A percentile compares a stretch with the other conserved stretches of the same genome.
Conservation (phyloP, 2,113 vertebrate genomes). For the Picathartes gymnocephalus region DNA sequence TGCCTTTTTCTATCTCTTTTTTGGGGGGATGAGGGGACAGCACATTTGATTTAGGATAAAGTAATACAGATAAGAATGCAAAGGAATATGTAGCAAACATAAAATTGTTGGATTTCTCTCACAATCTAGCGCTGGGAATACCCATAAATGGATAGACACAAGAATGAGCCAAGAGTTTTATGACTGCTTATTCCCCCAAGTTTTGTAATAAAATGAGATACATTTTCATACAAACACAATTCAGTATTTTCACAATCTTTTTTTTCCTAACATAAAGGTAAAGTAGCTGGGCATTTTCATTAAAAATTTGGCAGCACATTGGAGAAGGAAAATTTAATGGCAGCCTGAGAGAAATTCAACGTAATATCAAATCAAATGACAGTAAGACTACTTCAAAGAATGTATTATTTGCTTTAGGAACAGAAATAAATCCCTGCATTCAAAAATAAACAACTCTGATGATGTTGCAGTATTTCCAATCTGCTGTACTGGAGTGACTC, state of each 20-base stretch:
- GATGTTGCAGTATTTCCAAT: background rate
- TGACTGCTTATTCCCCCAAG: background rate
- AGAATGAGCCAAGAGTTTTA: background rate
- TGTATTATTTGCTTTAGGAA: background rate
- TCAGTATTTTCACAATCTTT: background rate
- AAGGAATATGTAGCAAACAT: background rate
- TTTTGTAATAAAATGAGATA: background rate
- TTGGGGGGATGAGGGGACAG: background rate
- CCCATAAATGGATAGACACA: background rate
- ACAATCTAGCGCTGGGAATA: background rate
- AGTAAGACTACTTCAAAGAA: background rate
- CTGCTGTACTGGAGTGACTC: background rate
- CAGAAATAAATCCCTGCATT: background rate
- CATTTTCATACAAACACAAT: background rate
- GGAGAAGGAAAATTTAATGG: background rate
- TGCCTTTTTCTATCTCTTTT: background rate
- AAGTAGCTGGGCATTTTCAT: background rate
- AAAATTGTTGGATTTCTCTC: background rate
- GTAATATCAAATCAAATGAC: background rate
- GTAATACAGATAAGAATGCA: background rate
- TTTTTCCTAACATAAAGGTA: background rate
- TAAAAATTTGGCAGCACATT: background rate
- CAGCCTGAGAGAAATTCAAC: background rate
- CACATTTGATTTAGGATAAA: background rate
- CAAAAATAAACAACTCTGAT: background rate